Evolutionary conservation across 2,113 vertebrate genomes (phyloP).

Genomic region (Narcine bancroftii): DNA sequence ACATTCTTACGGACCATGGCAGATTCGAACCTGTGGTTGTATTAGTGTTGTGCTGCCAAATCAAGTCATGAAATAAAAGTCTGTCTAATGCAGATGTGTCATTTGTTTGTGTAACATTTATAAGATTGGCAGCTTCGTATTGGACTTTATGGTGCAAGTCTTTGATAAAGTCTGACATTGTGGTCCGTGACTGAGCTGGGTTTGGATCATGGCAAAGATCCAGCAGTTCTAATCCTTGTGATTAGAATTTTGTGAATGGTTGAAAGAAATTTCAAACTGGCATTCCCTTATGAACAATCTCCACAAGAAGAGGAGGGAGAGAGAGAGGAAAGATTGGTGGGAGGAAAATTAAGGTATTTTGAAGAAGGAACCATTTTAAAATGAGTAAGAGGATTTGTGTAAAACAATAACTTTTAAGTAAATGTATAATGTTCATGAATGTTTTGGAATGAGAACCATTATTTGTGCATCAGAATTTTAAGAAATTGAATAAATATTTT

Average conservation of each 20-base stretch:
- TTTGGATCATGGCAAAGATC: background rate
- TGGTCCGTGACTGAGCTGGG: background rate
- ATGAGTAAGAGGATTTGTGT: background rate
- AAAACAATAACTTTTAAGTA: background rate
- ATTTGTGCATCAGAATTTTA: background rate
- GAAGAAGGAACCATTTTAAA: background rate
- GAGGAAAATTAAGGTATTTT: background rate
- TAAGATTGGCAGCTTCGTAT: background rate
- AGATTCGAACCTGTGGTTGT: too few relatives aligned
- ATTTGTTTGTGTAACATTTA: background rate
- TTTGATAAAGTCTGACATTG: background rate
- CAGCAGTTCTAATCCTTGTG: background rate
- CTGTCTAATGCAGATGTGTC: background rate
- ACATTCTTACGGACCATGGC: too few relatives aligned
- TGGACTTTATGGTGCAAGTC: background rate
- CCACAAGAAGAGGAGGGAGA: background rate
- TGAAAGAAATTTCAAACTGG: background rate
- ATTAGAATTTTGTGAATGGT: background rate
- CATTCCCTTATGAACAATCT: too few relatives aligned
- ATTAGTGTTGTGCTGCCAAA: too few relatives aligned
- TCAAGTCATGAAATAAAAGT: background rate
- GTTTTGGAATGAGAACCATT: background rate
- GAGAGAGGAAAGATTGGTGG: background rate
- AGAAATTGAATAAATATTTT: background rate
- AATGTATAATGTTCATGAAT: background rate